These are phyloP conservation scores for Sarcophaga carnaria DNA, from an alignment of 2,888 invertebrate species.

Conservation along the genomic window DNA sequence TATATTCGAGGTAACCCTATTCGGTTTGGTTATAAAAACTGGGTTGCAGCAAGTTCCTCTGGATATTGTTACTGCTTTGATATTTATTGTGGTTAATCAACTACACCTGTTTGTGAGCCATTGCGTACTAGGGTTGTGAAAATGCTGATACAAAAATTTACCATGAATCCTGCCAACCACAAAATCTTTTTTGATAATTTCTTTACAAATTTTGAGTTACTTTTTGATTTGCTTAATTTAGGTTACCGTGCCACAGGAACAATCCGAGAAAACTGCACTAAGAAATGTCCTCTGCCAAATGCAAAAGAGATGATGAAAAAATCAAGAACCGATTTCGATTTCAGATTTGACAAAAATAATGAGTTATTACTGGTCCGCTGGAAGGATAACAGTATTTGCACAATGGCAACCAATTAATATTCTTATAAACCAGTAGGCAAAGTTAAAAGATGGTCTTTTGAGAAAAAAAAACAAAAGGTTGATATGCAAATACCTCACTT, in stretches of 20 bases:
- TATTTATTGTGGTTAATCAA: background rate
- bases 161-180: background rate
- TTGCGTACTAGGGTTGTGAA: background rate
- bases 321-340: too few species aligned
- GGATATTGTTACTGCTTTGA: too few species aligned
- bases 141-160: slow-evolving; percentile 6
- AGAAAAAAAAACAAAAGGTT: slow-evolving; percentile 2
- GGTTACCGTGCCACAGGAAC: too few species aligned
- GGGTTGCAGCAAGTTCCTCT: too few species aligned
- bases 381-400: slow-evolving; percentile 39
- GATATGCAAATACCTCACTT: too few species aligned
- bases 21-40: too few species aligned
- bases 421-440: slow-evolving; percentile 15
- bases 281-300: too few species aligned
- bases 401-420: slow-evolving; percentile 28
- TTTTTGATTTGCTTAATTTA: slow-evolving; percentile 22
- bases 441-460: slow-evolving; percentile 18
- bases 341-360: too few species aligned
- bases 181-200: background rate
- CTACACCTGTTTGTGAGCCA: background rate
- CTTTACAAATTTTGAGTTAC: slow-evolving; percentile 21
- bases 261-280: too few species aligned
- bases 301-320: too few species aligned
- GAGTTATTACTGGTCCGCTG: too few species aligned
- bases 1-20: too few species aligned